Evolutionary conservation across 2,888 invertebrate species (phyloP).

Genomic region (Gisinianus flammeolus): DNA sequence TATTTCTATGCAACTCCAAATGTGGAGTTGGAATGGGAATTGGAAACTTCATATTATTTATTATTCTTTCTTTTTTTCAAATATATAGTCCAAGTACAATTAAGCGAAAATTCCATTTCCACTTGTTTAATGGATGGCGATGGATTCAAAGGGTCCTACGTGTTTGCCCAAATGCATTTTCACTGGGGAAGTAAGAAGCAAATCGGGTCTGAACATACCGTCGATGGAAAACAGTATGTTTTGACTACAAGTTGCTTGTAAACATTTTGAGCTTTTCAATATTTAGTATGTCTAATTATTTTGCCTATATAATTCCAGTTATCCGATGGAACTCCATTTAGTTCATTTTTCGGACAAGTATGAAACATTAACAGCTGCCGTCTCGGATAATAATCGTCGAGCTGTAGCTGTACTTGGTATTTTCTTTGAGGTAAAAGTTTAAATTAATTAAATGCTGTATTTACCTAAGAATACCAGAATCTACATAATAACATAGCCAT

Average conservation of each 20-base stretch:
- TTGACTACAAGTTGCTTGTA: not conserved
- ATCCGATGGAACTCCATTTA: conserved; percentile 54
- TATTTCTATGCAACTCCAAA: not conserved
- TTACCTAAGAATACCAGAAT: not conserved
- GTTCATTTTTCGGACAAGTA: conserved; percentile 55
- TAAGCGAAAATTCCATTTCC: conserved; percentile 47
- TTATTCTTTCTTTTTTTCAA: no score
- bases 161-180: conserved; percentile 55
- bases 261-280: not conserved
- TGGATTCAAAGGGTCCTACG: conserved; percentile 51
- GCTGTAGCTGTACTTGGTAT: conserved; percentile 58
- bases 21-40: not conserved
- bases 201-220: conserved; percentile 54
- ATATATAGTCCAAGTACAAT: conserved; percentile 55
- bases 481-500: no score
- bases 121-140: conserved; percentile 49
- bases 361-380: conserved; percentile 49
- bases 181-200: conserved; percentile 54
- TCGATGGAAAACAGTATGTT: conserved; percentile 49
- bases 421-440: conserved; percentile 50
- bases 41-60: not conserved
- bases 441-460: not conserved
- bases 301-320: no score
- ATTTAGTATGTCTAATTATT: not conserved
- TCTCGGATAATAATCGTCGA: conserved; percentile 48